Evolutionary conservation across 2,797 vertebrate species (phyloP).

Genomic region (Avahi laniger): DNA sequence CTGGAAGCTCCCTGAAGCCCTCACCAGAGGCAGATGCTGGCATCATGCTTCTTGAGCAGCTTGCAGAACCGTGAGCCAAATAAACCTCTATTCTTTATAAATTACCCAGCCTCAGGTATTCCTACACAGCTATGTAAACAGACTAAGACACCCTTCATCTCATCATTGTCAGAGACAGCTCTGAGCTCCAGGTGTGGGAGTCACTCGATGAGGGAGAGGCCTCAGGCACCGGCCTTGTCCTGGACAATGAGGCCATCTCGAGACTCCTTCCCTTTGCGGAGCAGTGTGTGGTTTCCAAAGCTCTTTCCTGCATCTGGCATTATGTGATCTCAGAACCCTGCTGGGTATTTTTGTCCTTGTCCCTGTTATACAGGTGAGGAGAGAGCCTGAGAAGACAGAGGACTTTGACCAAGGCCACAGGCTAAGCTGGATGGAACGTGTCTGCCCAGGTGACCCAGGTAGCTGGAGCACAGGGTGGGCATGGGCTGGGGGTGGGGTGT

Average conservation of each 20-base stretch:
- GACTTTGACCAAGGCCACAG: background rate
- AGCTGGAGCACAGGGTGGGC: fast-evolving
- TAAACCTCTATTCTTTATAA: too few relatives aligned
- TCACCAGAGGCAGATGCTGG: too few relatives aligned
- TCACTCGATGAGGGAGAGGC: too few relatives aligned
- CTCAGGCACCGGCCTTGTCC: background rate
- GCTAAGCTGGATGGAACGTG: fast-evolving
- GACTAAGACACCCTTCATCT: background rate
- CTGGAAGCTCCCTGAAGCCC: too few relatives aligned
- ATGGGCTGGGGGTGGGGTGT: fast-evolving
- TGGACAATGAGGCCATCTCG: fast-evolving
- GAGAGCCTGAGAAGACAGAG: background rate
- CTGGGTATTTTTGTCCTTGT: background rate
- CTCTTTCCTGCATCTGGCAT: background rate
- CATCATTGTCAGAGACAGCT: background rate
- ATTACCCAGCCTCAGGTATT: too few relatives aligned
- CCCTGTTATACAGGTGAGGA: background rate
- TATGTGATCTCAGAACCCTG: background rate
- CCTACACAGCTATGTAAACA: too few relatives aligned
- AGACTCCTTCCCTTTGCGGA: background rate
- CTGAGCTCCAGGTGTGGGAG: background rate
- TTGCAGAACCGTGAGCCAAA: too few relatives aligned
- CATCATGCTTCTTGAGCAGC: too few relatives aligned
- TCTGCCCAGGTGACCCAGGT: background rate
- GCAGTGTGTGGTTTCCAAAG: background rate